A percentile compares a stretch with the other conserved stretches of the same genome.
These are phyloP conservation scores for Prorops nasuta DNA, from an alignment of 1,140 invertebrate species.

Conservation along the genomic window DNA sequence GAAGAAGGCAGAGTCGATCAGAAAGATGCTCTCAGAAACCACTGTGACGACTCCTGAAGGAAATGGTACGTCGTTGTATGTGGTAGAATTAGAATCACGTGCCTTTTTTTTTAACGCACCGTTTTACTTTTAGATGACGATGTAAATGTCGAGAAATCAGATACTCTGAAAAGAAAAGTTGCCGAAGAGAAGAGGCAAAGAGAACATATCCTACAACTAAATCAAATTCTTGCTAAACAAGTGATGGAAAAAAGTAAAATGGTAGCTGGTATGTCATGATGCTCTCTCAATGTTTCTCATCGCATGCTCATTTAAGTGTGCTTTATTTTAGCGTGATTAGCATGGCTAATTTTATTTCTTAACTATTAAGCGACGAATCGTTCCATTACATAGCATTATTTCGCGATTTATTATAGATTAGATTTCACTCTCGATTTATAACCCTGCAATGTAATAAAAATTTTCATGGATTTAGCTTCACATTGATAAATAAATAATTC, in stretches of 20 bases:
- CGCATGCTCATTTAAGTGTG: constrained; percentile 9
- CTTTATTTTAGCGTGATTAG: not conserved
- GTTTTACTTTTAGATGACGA: constrained; percentile 48
- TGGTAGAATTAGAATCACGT: no score
- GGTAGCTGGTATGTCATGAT: constrained; percentile 74
- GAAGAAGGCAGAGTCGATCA: constrained; percentile 86
- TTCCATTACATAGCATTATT: constrained; percentile 10
- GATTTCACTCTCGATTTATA: no score
- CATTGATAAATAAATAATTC: no score
- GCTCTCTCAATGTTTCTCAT: constrained; percentile 10
- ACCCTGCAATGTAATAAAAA: no score
- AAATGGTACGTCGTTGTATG: constrained; percentile 28
- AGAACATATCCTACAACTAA: constrained; percentile 83
- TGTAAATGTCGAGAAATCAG: constrained; percentile 44
- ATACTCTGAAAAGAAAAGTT: constrained; percentile 60
- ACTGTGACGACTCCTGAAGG: constrained; percentile 50
- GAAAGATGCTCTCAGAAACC: constrained; percentile 82
- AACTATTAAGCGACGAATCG: not conserved
- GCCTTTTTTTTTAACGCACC: no score
- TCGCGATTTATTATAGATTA: constrained; percentile 8
- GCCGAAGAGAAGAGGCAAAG: constrained; percentile 82
- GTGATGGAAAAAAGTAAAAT: constrained; percentile 92
- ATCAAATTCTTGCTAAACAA: constrained; percentile 89
- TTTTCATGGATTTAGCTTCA: no score
- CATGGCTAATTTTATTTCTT: not conserved